Evolutionary conservation across 2,888 invertebrate species (phyloP).

Genomic region (Megaustenia siamemsis): DNA sequence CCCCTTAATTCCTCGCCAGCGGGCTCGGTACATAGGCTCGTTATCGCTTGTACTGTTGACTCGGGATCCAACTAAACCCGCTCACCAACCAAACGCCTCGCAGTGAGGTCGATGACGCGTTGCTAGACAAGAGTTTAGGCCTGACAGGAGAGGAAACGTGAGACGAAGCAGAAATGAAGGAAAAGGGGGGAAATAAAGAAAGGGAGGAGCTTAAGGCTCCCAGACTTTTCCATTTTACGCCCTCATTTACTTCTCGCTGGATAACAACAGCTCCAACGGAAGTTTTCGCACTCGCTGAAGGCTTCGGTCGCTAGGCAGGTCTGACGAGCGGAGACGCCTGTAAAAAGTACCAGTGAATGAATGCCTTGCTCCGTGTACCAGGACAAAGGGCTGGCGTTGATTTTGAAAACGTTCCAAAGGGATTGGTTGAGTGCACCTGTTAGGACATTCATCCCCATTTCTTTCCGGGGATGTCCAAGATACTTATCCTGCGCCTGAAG

Average conservation of each 20-base stretch:
- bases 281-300: too few relatives aligned
- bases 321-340: too few relatives aligned
- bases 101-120: neutral
- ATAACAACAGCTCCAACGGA: too few relatives aligned
- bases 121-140: too few relatives aligned
- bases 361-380: too few relatives aligned
- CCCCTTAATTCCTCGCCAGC: constrained; percentile 23
- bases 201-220: neutral
- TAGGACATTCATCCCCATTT: neutral
- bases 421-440: neutral
- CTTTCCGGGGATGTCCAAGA: neutral
- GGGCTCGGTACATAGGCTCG: neutral
- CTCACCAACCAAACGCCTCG: neutral
- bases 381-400: too few relatives aligned
- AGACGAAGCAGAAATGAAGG: neutral
- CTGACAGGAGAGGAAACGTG: neutral
- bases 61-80: neutral
- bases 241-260: too few relatives aligned
- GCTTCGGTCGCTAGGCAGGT: too few relatives aligned
- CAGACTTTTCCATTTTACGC: too few relatives aligned
- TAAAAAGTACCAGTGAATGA: too few relatives aligned
- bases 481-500: neutral
- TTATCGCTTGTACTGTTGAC: neutral
- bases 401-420: too few relatives aligned
- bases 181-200: neutral